Evolutionary conservation across 2,888 invertebrate genomes (phyloP), one percentile per base, ranked within the genome.

Genomic region (Cataglyphis altisquamis): DNA sequence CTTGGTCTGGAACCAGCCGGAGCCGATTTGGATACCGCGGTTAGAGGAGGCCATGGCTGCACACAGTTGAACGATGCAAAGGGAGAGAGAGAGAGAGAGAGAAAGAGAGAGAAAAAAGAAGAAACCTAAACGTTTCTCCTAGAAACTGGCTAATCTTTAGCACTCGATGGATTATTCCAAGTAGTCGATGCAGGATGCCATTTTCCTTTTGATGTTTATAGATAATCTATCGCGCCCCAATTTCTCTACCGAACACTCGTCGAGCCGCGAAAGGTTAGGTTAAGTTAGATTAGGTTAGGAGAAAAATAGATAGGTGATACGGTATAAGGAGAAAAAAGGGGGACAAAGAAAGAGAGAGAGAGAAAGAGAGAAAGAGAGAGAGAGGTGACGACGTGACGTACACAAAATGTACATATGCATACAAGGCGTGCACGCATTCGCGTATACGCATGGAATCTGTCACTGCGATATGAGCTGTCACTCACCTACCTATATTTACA

Each of bases 1-100:
- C 96, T 98, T 98, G 96, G 98, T 97, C 96, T 99, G 99, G 96
- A 98, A 98, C 99, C 99, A 99, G 96, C 98, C 98, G 95, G 98
- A 98, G 96, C 98, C 98, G 95, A 98, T 98, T 96, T 98, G 98
- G 96, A 98, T 97, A 95, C 98, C 98, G 95, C 95, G 95, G 94
- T 96, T 96, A 96, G 97, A 97, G 95, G 97, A 97, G 96, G 97
- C 97, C 97, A 97, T 97, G 96, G 32, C 78, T 70, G 45, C 55
- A 29, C 67, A 41, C 9, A n/a, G 57, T 12, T 15, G 39, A 66
- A 77, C 39, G 10, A 41, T 36, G 60, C 45, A 1, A 32, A 96
- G 97, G 94, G 52, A 41, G 15, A 18, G 55, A 25, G 25, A 1
- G 57, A 25, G 12, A 10, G 57, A 25, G 41, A 12, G 12, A 41